These are phyloP conservation scores for Synodontis membranacea DNA, from an alignment of 2,113 vertebrate species.

Conservation along the genomic window DNA sequence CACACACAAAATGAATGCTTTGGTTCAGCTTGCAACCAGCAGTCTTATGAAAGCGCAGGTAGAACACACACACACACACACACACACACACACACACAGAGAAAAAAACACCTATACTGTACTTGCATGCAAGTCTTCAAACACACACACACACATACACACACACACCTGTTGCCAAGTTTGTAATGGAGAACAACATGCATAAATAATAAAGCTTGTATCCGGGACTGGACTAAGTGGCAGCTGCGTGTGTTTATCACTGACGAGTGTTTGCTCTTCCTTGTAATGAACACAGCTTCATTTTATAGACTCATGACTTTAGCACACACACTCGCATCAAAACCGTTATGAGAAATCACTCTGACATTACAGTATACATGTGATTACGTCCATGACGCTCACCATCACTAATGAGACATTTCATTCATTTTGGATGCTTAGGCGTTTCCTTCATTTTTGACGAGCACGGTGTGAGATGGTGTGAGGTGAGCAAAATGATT, in stretches of 20 bases:
- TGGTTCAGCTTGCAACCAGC: too few species aligned
- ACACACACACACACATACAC: conserved; percentile 57
- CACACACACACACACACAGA: conserved; percentile 56
- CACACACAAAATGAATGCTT: too few species aligned
- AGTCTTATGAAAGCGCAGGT: too few species aligned
- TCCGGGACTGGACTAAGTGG: conserved; percentile 60
- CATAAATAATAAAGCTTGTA: conserved; percentile 65
- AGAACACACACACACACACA: neutral
- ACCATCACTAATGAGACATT: neutral
- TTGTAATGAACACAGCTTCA: conserved; percentile 48
- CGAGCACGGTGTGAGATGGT: neutral
- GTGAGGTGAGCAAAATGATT: conserved; percentile 55
- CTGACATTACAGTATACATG: neutral
- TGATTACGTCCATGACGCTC: neutral
- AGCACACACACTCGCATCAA: conserved; percentile 12
- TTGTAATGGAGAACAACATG: conserved; percentile 64
- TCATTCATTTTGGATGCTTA: neutral
- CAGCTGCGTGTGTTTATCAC: conserved; percentile 59
- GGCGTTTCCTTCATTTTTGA: too few species aligned
- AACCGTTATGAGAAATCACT: neutral
- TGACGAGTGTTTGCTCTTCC: conserved; percentile 55
- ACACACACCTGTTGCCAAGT: conserved; percentile 51
- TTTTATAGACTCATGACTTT: conserved; percentile 53
- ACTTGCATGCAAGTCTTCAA: neutral
- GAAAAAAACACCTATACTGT: conserved; percentile 46